A percentile compares a stretch with the other conserved stretches of the same genome.
phyloP scores from a whole-genome alignment of 2,113 vertebrate species.

The Pseudopipra pipra region DNA sequence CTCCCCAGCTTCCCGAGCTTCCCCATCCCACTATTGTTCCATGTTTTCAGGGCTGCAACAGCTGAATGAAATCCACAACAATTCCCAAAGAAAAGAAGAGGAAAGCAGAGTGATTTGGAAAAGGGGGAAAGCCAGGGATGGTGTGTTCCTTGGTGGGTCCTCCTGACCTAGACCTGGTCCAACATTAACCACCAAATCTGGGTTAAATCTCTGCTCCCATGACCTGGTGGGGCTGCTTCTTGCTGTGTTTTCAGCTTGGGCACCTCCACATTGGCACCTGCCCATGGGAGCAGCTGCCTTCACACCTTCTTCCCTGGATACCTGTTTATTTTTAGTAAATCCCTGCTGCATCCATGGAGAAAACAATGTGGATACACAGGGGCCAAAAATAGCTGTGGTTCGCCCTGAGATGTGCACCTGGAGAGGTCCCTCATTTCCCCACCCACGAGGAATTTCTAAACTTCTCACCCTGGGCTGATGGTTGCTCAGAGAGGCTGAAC shows the following conservation, averaged over 20 bases:
- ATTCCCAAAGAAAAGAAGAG: neutral
- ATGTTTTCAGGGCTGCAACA: neutral
- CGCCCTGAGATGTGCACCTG: neutral
- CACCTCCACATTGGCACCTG: neutral
- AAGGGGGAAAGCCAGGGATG: neutral
- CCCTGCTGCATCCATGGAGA: neutral
- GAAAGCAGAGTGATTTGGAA: neutral
- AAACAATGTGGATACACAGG: neutral
- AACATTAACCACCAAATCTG: neutral
- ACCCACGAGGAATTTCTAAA: neutral
- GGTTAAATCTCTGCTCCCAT: neutral
- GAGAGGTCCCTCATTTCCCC: neutral
- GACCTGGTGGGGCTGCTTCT: neutral
- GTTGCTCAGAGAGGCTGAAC: neutral
- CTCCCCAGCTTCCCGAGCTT: neutral
- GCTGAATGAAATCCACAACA: neutral
- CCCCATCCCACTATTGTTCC: neutral
- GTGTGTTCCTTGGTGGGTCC: neutral
- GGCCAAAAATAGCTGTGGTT: neutral
- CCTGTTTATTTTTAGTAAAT: constrained; percentile 10
- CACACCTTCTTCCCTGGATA: neutral
- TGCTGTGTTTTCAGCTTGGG: neutral
- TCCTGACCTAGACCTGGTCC: neutral
- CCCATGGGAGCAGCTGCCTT: neutral
- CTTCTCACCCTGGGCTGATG: neutral